phyloP scores from a whole-genome alignment of 1,140 invertebrate genomes.

The Orius laevigatus region DNA sequence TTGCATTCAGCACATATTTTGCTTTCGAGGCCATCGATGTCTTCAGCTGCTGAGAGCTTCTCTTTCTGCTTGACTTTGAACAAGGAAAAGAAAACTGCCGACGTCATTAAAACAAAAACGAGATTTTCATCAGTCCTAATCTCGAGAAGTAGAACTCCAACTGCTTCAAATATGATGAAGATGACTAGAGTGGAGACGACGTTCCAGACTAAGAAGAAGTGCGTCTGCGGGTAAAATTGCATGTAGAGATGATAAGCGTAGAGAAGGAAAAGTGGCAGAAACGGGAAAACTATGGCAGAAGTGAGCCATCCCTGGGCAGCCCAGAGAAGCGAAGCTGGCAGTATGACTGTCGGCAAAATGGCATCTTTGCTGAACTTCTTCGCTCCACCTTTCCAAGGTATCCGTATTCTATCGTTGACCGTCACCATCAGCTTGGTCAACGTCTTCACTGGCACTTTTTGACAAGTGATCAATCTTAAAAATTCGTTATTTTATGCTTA shows the following conservation, averaged over 20 bases:
- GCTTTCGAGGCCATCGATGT: conserved; percentile 26
- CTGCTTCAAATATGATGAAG: conserved; percentile 45
- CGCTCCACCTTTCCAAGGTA: conserved; percentile 36
- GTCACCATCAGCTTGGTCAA: conserved; percentile 22
- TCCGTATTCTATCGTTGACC: conserved; percentile 33
- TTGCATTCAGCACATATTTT: conserved; percentile 21
- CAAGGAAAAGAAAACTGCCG: conserved; percentile 36
- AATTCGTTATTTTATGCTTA: not conserved
- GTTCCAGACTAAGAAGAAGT: conserved; percentile 52
- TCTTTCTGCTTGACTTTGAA: conserved; percentile 34
- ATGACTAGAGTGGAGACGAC: conserved; percentile 41
- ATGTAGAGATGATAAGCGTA: conserved; percentile 41
- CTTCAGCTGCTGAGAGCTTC: conserved; percentile 25
- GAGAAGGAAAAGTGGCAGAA: conserved; percentile 41
- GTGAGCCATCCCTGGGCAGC: conserved; percentile 39
- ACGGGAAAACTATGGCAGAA: conserved; percentile 39
- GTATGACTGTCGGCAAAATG: conserved; percentile 40
- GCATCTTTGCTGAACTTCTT: conserved; percentile 37
- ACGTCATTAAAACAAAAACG: conserved; percentile 37
- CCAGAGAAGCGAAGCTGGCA: conserved; percentile 39
- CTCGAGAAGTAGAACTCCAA: conserved; percentile 40
- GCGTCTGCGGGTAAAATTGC: conserved; percentile 39
- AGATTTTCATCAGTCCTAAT: conserved; percentile 49
- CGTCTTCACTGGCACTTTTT: conserved; percentile 15
- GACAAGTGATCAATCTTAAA: conserved; percentile 20